Conservation (phyloP, 2,113 vertebrate genomes). For the Oxyruncus cristatus region DNA sequence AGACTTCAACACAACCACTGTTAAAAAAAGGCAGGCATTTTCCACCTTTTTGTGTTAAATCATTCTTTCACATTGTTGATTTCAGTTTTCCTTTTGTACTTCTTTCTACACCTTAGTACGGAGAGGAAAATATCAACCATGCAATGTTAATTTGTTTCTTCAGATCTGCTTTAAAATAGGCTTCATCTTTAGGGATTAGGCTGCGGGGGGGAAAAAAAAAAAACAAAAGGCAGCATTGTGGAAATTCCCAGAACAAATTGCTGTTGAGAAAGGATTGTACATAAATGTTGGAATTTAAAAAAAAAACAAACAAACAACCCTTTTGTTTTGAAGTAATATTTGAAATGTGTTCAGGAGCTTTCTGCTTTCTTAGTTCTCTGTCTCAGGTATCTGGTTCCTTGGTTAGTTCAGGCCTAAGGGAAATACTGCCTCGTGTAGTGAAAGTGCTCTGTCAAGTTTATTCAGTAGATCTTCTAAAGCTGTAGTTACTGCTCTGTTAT, state of each 20-base stretch:
- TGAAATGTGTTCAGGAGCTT: not conserved
- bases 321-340: not conserved
- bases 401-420: not conserved
- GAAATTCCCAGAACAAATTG: not conserved
- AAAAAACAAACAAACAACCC: too few relatives aligned
- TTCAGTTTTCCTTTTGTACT: constrained; percentile 37
- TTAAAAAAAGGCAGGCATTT: constrained; percentile 99
- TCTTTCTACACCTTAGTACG: not conserved
- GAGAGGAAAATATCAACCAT: not conserved
- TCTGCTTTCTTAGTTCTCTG: not conserved
- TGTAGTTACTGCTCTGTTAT: not conserved
- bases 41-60: constrained; percentile 78
- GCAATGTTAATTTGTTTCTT: constrained; percentile 34
- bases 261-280: not conserved
- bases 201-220: too few relatives aligned
- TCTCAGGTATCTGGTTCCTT: not conserved
- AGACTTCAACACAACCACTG: constrained; percentile 91
- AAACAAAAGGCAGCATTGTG: not conserved
- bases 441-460: not conserved
- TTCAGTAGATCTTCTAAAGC: not conserved
- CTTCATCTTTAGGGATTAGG: not conserved
- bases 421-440: not conserved
- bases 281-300: not conserved
- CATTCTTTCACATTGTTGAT: constrained; percentile 61
- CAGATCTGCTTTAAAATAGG: not conserved